Conservation (phyloP, 92 coral and sea anemone genomes). For the Palythoa grandis region DNA sequence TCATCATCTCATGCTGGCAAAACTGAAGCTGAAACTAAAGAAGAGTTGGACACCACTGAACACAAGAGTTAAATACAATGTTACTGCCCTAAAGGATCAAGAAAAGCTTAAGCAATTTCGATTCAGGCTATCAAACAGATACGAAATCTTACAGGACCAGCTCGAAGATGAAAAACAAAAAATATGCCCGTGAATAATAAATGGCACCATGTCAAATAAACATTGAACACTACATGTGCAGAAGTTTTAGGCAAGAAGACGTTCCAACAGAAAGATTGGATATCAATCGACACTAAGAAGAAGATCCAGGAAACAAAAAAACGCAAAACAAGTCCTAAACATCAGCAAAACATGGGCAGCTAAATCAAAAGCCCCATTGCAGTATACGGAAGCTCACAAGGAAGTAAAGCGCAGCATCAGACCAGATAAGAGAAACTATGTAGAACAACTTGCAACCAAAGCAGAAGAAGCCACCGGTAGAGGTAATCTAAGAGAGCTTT, state of each 20-base stretch:
- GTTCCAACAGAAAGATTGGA: constrained; percentile 11
- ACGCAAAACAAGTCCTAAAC: background rate
- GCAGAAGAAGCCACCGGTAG: too few species aligned
- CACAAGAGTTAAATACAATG: constrained; percentile 4
- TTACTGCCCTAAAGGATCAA: background rate
- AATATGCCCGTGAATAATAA: background rate
- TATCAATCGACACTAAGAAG: background rate
- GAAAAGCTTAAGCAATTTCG: background rate
- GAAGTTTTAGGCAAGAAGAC: constrained; percentile 12
- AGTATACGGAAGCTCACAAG: too few species aligned
- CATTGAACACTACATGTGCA: constrained; percentile 14
- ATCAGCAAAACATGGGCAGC: too few species aligned
- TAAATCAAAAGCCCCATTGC: too few species aligned
- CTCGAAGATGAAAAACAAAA: constrained; percentile 19
- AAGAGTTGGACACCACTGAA: background rate
- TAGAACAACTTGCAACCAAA: too few species aligned
- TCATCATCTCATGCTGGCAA: constrained; percentile 30
- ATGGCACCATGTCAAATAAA: constrained; percentile 2
- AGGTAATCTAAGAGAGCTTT: too few species aligned
- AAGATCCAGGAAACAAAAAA: constrained; percentile 14
- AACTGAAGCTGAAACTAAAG: constrained; percentile 28
- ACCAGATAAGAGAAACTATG: too few species aligned
- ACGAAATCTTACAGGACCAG: constrained; percentile 15
- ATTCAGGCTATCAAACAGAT: background rate
- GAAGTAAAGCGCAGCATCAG: too few species aligned